Base-by-base conservation (phyloP, 2,113 vertebrate species). In the Osmerus mordax region DNA sequence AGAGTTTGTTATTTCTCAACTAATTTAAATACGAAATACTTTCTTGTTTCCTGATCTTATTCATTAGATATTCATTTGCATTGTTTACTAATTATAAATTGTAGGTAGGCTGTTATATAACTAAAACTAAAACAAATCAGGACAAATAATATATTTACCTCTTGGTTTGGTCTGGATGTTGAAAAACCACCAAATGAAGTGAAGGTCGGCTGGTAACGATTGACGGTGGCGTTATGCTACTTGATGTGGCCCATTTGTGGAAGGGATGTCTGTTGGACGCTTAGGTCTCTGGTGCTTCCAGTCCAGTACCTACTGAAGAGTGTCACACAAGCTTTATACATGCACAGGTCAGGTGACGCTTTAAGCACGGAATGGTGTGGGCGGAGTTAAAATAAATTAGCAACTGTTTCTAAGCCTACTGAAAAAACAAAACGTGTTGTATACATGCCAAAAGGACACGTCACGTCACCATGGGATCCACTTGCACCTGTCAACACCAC, bases 161-260 rank as follows among this genome's bases (percentile, higher is more conserved):
- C 70, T 61, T 55, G 25, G 62, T 53, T 65, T 5, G 1, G 19
- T 29, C 29, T 63, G 81, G 41, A 78, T 73, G 60, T 69, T 59
- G 55, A 75, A 79, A 78, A 82, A 78, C 82, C 83, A 15, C 12
- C 23, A 79, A 53, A 65, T 72, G 72, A 78, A 82, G 16, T 73
- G 58, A 79, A 76, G 72, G 73, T 65, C 74, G 75, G 67, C 79
- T 73, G 82, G 69, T 36, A 80, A 56, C 70, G 71, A 80, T 79
- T 66, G 72, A 59, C 74, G 53, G 67, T 54, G 74, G n/a, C 8
- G n/a, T 65, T 19, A 9, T 9, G 74, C 81, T 91, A 91, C 81
- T 88, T 90, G 63, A 74, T 73, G 19, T 87, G 74, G 81, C 86
- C 92, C 93, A 93, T 93, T 79, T 78, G 89, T 85, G 21, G 62